Percentiles rank a stretch among this genome's conserved stretches.
phyloP scores from a whole-genome alignment of 2,113 vertebrate species.

The Haemorhous mexicanus region DNA sequence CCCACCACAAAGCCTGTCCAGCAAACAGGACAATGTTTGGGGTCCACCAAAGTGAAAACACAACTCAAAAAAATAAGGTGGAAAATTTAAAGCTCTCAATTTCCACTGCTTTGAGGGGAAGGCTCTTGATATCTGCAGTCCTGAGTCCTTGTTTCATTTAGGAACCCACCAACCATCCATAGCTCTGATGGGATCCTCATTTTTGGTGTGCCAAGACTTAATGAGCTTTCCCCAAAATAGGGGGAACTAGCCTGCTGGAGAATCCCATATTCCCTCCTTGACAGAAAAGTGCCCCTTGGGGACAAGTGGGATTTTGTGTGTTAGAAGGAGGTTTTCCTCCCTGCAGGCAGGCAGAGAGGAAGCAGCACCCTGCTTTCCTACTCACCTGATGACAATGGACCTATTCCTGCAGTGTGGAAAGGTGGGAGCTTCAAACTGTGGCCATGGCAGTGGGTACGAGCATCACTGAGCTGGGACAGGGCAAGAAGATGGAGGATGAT shows the following conservation, averaged over 20 bases:
- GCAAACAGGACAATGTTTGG: neutral
- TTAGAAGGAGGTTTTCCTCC: neutral
- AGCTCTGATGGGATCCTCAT: neutral
- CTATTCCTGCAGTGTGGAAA: neutral
- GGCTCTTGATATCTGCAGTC: neutral
- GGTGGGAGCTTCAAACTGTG: neutral
- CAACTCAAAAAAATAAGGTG: neutral
- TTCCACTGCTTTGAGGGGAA: neutral
- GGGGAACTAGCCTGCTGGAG: neutral
- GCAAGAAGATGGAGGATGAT: neutral
- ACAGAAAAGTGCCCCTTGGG: neutral
- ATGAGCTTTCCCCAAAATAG: neutral
- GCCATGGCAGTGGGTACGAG: fast-evolving
- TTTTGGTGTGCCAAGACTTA: fast-evolving
- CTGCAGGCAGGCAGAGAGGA: neutral
- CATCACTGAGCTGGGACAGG: neutral
- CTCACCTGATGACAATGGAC: neutral
- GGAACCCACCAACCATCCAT: fast-evolving
- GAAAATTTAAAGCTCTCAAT: neutral
- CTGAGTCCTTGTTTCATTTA: neutral
- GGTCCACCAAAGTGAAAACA: neutral
- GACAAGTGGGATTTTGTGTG: neutral
- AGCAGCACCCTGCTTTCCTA: neutral
- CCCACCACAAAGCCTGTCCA: neutral
- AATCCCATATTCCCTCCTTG: neutral